Percentiles rank a stretch among this genome's conserved stretches.
Evolutionary conservation across 2,797 vertebrate species (phyloP).

Genomic region (Anguilla megastoma): DNA sequence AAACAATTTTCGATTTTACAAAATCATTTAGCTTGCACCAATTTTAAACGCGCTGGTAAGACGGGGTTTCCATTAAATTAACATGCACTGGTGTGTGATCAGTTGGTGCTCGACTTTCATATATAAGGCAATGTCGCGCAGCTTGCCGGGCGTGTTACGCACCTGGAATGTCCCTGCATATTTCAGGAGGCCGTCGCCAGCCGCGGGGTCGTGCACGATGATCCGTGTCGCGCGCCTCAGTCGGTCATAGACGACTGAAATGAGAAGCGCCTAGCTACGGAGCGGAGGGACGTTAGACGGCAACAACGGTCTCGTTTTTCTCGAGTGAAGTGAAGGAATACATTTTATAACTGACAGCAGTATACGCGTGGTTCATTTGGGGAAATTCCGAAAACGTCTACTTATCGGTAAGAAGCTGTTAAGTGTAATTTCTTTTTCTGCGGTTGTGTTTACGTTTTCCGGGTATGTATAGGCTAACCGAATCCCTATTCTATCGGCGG

Average conservation of each 20-base stretch:
- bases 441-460: conserved; percentile 1
- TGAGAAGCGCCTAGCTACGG: conserved; percentile 49
- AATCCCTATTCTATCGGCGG: neutral
- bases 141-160: neutral
- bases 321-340: conserved; percentile 41
- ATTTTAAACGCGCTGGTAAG: neutral
- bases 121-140: neutral
- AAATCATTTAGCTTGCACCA: neutral
- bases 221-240: conserved; percentile 54
- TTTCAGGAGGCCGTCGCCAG: conserved; percentile 23
- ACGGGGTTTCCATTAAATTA: neutral
- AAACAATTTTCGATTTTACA: neutral
- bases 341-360: conserved; percentile 12
- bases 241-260: conserved; percentile 45
- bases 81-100: neutral
- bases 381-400: conserved; percentile 25
- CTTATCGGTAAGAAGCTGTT: conserved; percentile 45
- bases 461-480: neutral
- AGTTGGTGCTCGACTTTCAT: neutral
- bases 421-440: neutral
- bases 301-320: conserved; percentile 26
- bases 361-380: neutral
- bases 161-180: conserved; percentile 21
- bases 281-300: conserved; percentile 36
- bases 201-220: conserved; percentile 50